Percentiles rank a stretch among this genome's conserved stretches.
Conservation (phyloP, 2,888 invertebrate genomes). For the Trypoxylon attenuatum region DNA sequence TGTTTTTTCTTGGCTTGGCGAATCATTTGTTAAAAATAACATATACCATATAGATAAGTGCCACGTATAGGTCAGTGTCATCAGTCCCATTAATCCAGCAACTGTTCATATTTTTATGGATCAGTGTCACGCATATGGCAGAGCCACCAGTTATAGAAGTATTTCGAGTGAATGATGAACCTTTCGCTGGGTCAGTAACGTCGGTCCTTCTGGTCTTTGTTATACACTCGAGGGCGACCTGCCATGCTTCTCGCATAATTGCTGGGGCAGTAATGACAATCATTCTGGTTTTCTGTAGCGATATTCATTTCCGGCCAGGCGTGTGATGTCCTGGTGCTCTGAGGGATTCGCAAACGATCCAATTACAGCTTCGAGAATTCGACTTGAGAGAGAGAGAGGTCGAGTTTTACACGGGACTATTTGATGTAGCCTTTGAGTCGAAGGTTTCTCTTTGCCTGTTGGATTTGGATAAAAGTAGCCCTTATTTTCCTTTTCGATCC, state of each 20-base stretch:
- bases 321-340: slow-evolving; percentile 19
- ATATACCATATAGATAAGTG: too few species aligned
- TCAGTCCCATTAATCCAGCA: not conserved
- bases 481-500: too few species aligned
- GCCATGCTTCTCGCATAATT: slow-evolving; percentile 40
- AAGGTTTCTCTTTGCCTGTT: too few species aligned
- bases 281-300: slow-evolving; percentile 31
- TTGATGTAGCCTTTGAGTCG: too few species aligned
- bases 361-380: slow-evolving; percentile 4
- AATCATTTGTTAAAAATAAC: too few species aligned
- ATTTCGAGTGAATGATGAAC: slow-evolving; percentile 28
- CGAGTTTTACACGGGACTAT: not conserved
- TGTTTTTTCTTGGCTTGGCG: too few species aligned
- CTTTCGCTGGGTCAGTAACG: slow-evolving; percentile 39
- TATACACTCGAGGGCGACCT: slow-evolving; percentile 25
- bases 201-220: slow-evolving; percentile 26
- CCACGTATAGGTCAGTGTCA: too few species aligned
- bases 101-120: not conserved
- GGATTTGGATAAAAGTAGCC: too few species aligned
- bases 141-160: slow-evolving; percentile 23
- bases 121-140: not conserved
- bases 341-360: slow-evolving; percentile 21
- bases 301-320: slow-evolving; percentile 32
- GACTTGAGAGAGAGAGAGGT: not conserved
- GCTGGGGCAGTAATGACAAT: slow-evolving; percentile 44